These are phyloP conservation scores for Coleophora deauratella DNA, from an alignment of 2,888 invertebrate species.

Conservation along the genomic window DNA sequence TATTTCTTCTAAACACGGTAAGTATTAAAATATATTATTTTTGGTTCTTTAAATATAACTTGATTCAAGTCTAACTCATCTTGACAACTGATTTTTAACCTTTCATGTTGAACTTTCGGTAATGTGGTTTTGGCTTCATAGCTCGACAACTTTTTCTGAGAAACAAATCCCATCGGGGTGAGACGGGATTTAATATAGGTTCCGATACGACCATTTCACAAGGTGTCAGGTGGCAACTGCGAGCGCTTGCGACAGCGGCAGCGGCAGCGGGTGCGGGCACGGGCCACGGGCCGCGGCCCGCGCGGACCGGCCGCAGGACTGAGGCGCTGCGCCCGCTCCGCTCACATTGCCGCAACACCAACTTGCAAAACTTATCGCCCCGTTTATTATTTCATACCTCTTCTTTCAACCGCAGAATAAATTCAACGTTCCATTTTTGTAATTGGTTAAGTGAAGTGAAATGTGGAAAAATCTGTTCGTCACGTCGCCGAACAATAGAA, in stretches of 20 bases:
- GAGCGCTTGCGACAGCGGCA: constrained; percentile 49
- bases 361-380: constrained; percentile 55
- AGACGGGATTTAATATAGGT: constrained; percentile 65
- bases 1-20: too few species aligned
- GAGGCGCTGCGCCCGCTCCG: constrained; percentile 22
- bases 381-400: constrained; percentile 44
- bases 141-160: constrained; percentile 44
- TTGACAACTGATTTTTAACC: constrained; percentile 11
- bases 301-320: too few species aligned
- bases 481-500: constrained; percentile 25
- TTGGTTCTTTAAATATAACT: not conserved
- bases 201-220: constrained; percentile 71
- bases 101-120: constrained; percentile 49
- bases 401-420: constrained; percentile 35
- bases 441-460: constrained; percentile 35
- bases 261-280: not conserved
- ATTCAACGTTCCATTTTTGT: constrained; percentile 36
- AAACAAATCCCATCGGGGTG: constrained; percentile 58
- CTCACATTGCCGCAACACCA: constrained; percentile 45
- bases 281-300: too few species aligned
- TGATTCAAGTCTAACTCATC: constrained; percentile 18
- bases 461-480: constrained; percentile 29
- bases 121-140: constrained; percentile 22
- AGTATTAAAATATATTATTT: not conserved
- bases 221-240: constrained; percentile 49